A percentile compares a stretch with the other conserved stretches of the same genome.
Evolutionary conservation across 1,140 invertebrate species (phyloP).

Genomic region (Drosophila biarmipes): DNA sequence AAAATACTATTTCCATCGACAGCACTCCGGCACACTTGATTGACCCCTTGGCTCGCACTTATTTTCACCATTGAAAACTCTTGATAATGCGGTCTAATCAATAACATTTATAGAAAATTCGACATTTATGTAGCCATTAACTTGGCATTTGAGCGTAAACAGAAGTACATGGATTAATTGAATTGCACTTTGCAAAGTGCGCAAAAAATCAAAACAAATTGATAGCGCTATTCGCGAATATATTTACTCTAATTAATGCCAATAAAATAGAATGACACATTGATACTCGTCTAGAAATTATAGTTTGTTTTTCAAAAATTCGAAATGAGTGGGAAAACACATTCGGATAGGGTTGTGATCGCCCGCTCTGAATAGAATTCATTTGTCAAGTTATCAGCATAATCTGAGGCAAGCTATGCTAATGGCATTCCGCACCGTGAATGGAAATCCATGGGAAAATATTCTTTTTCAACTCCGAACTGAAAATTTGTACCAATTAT

Average conservation of each 20-base stretch:
- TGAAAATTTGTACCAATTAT: constrained; percentile 70
- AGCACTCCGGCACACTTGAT: constrained; percentile 51
- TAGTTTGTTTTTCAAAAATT: background rate
- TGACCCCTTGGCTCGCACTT: constrained; percentile 57
- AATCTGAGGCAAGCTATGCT: constrained; percentile 42
- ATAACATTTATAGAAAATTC: constrained; percentile 2
- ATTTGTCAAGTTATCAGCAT: constrained; percentile 32
- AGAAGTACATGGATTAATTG: constrained; percentile 16
- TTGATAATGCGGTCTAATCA: constrained; percentile 27
- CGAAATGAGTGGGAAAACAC: background rate
- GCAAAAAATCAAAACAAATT: constrained; percentile 39
- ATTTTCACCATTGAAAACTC: constrained; percentile 6
- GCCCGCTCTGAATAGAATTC: constrained; percentile 2
- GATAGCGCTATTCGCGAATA: constrained; percentile 27
- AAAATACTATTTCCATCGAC: constrained; percentile 38
- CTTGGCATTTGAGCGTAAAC: constrained; percentile 1
- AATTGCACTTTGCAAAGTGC: constrained; percentile 31
- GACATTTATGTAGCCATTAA: constrained; percentile 30
- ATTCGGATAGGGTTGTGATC: constrained; percentile 24
- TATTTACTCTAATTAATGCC: constrained; percentile 5
- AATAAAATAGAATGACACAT: constrained; percentile 18
- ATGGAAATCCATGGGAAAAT: constrained; percentile 42
- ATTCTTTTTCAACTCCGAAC: constrained; percentile 10
- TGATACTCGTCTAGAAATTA: constrained; percentile 8
- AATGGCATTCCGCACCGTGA: constrained; percentile 22